Base-by-base conservation (phyloP, 1,140 invertebrate species). In the Aphidius gifuensis region DNA sequence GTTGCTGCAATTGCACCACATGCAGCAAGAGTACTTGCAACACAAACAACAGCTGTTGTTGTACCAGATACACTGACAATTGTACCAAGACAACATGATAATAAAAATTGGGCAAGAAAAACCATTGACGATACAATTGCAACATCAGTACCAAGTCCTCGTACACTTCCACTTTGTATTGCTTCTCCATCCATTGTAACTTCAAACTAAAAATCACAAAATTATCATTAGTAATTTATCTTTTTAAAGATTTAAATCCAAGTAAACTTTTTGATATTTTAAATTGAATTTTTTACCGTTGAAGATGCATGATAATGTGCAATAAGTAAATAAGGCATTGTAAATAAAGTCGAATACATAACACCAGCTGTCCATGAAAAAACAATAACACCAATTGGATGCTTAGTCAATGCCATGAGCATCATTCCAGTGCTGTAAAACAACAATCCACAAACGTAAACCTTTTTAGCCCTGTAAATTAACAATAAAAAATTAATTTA, bases 321-420 rank as follows among this genome's bases (percentile, higher is more conserved):
- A 8, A 98, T 87, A 21, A 98, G 82, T 9, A 98, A 79, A 74
- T 97, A 98, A 2, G 96, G 96, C 93, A 98, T 96, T 3, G 95
- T 98, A 76, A 98, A 98, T 9, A 98, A 82, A 1, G 96, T 98
- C 1, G 95, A 95, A 77, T 98, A 98, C 94, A 97, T 96, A 39
- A 98, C 88, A 1, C 96, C 96, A 4, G 93, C 93, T 0, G 92
- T 90, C 86, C 91, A 92, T 46, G 93, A 95, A 70, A 95, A 94
- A 6, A 95, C 69, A 47, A 96, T 88, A 0, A 95, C 93, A n/a
- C 90, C 91, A 23, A 86, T 81, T 62, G 86, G 89, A 64, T 91
- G 87, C 51, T 90, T 86, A 0, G 87, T 85, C 4, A 91, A 62
- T 1, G 92, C 93, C 89, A 98, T 92, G 54, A 93, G 72, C 61